phyloP scores from a whole-genome alignment of 2,113 vertebrate species.

The Vulpes lagopus region DNA sequence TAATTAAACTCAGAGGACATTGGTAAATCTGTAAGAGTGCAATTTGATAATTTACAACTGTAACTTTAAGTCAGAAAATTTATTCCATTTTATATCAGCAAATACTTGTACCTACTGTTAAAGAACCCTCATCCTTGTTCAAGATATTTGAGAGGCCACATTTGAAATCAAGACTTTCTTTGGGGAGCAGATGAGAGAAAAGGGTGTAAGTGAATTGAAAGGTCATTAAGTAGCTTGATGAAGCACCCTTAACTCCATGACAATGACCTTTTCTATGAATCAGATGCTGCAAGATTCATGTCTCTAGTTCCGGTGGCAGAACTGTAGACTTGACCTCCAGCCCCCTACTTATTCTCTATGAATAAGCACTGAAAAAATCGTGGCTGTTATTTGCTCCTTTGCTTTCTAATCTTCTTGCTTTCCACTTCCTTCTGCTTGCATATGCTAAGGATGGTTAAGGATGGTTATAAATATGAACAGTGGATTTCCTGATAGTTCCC shows the following conservation, averaged over 20 bases:
- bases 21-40: neutral
- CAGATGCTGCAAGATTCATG: constrained; percentile 10
- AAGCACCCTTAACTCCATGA: neutral
- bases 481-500: neutral
- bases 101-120: neutral
- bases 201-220: neutral
- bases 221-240: neutral
- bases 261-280: neutral
- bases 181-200: neutral
- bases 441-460: constrained; percentile 18
- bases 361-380: constrained; percentile 17
- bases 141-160: constrained; percentile 8
- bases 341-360: neutral
- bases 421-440: neutral
- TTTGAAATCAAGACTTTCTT: constrained; percentile 56
- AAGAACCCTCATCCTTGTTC: neutral
- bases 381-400: constrained; percentile 11
- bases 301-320: neutral
- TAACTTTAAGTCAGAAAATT: constrained; percentile 26
- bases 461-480: constrained; percentile 11
- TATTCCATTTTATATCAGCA: neutral
- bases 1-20: neutral
- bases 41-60: neutral
- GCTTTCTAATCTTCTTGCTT: constrained; percentile 56
- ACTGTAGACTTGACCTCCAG: neutral